A percentile compares a stretch with the other conserved stretches of the same genome.
These are phyloP conservation scores for Lophotis ruficrista DNA, from an alignment of 2,113 vertebrate genomes.

Conservation along the genomic window DNA sequence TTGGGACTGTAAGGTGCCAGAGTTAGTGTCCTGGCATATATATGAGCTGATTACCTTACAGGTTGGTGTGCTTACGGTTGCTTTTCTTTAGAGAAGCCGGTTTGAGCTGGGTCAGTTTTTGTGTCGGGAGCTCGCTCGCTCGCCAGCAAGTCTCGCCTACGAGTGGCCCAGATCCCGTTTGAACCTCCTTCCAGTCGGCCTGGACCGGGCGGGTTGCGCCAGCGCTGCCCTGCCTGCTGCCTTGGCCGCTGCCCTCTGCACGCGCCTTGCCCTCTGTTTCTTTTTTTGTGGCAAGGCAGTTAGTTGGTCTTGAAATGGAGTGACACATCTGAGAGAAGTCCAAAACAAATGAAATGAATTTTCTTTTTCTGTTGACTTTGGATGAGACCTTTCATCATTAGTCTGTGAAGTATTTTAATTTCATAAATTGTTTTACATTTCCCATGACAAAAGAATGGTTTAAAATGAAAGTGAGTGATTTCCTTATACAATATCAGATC, in stretches of 20 bases:
- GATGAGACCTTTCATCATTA: neutral
- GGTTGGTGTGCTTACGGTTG: neutral
- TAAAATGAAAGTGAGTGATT: neutral
- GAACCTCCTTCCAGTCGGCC: neutral
- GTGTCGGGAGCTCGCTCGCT: neutral
- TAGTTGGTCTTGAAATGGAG: neutral
- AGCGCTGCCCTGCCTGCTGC: neutral
- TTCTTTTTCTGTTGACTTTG: neutral
- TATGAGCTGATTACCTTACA: conserved; percentile 30
- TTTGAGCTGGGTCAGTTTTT: neutral
- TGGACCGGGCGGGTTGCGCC: neutral
- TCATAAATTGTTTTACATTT: conserved; percentile 24
- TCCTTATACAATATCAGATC: neutral
- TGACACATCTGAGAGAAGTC: neutral
- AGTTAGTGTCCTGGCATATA: neutral
- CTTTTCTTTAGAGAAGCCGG: neutral
- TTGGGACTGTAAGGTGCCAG: neutral
- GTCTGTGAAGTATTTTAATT: neutral
- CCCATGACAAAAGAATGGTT: neutral
- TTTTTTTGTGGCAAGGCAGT: neutral
- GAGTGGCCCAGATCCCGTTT: neutral
- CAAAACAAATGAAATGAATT: neutral
- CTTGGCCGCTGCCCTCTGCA: neutral
- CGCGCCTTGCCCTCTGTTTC: neutral
- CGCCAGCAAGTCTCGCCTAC: neutral